Base-by-base conservation (phyloP, 2,113 vertebrate genomes). In the Zosterops japonicus region DNA sequence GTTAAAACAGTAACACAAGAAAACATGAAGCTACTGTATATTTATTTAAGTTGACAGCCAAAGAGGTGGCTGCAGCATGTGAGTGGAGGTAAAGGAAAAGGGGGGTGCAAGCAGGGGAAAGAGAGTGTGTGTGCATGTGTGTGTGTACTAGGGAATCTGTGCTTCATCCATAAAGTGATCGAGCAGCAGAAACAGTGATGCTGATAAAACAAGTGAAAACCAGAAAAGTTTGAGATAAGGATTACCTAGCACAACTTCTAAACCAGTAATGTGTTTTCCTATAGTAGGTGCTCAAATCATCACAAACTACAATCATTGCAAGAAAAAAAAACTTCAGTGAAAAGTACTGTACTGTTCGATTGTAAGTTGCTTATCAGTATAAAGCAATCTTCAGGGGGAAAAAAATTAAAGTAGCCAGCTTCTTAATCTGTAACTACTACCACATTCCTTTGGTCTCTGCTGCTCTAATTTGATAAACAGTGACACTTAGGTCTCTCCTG, bases 121-220 rank as follows among this genome's bases (percentile, higher is more conserved):
- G 22, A 9, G 31, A 33, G 6, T 27, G 20, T 68, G 25, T 22
- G n/a, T 72, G 12, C 24, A 27, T 47, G 25, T 42, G 25, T 20
- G 6, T 6, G 23, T 21, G 11, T 6, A 21, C 3, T 9, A 49
- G 9, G 36, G 25, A 76, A 79, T 24, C 24, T 0, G 0, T 29
- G 12, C 36, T 75, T 75, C 23, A 15, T 24, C 85, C 75, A 71
- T 17, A 27, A 93, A 87, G 31, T 17, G 12, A 59, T 52, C 20
- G 33, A 50, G 16, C 20, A 76, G 35, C 12, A 35, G 19, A 56
- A 55, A 3, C 28, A 89, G 36, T 11, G 42, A 74, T 16, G 33
- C 28, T 80, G 49, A 71, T 12, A 84, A 88, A 87, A 39, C 9
- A 79, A 87, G 19, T 35, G 9, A 75, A 84, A 90, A 67, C 41